Percentiles rank a stretch among this genome's conserved stretches.
phyloP scores from a whole-genome alignment of 2,888 invertebrate species.

The Plutella xylostella region DNA sequence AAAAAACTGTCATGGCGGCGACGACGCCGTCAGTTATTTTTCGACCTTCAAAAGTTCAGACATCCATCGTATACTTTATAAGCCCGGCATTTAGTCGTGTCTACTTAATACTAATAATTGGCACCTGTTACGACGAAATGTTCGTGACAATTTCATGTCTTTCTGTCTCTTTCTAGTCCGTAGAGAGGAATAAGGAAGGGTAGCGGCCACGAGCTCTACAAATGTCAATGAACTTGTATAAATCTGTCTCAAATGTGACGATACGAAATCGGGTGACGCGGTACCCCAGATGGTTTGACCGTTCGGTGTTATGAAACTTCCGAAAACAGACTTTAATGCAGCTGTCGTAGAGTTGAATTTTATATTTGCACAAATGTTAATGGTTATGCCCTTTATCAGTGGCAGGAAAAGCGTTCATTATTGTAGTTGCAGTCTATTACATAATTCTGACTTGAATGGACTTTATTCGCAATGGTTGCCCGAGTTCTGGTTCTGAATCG shows the following conservation, averaged over 20 bases:
- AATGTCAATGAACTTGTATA: slow-evolving; percentile 61
- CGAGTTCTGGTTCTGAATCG: no score
- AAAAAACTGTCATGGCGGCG: no score
- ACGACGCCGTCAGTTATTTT: slow-evolving; percentile 27
- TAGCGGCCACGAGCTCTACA: slow-evolving; percentile 27
- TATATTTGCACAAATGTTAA: no score
- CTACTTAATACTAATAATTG: slow-evolving; percentile 45
- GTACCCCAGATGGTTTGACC: background rate
- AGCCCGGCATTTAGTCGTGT: slow-evolving; percentile 23
- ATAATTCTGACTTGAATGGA: no score
- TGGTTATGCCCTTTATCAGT: no score
- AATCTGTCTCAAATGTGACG: slow-evolving; percentile 24
- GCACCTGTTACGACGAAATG: slow-evolving; percentile 57
- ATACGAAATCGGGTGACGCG: slow-evolving; percentile 1
- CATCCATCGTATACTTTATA: no score
- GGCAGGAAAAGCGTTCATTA: no score
- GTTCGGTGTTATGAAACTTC: no score
- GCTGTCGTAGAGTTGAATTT: no score
- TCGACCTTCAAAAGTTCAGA: slow-evolving; percentile 64
- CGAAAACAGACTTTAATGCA: no score
- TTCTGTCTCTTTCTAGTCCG: slow-evolving; percentile 29
- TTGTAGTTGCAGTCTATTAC: no score
- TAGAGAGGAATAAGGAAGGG: background rate
- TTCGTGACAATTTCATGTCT: slow-evolving; percentile 43
- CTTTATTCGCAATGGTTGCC: no score